These are phyloP conservation scores for Reticulitermes lucifugus DNA, from an alignment of 2,888 invertebrate species.

Conservation along the genomic window DNA sequence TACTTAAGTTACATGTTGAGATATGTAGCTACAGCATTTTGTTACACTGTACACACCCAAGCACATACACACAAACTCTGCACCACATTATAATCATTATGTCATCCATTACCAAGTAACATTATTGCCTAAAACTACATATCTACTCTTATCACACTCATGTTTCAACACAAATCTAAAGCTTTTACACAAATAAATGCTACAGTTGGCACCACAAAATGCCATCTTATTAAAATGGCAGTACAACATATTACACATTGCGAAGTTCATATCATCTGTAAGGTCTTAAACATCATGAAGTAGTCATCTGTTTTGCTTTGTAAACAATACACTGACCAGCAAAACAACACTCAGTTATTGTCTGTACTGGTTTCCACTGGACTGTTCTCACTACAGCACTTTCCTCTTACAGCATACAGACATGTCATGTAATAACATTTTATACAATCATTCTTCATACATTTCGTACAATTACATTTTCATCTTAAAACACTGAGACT, in stretches of 20 bases:
- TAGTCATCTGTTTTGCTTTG: slow-evolving; percentile 1
- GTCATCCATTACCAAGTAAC: not conserved
- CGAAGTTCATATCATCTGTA: not conserved
- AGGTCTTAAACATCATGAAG: not conserved
- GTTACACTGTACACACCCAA: not conserved
- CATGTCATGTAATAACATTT: not conserved
- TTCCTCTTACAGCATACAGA: not conserved
- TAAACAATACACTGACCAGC: not conserved
- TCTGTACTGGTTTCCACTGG: not conserved
- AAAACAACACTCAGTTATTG: not conserved
- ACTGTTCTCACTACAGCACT: not conserved
- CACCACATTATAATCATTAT: not conserved
- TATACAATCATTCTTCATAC: not conserved
- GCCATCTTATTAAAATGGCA: not conserved
- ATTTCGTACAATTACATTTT: not conserved
- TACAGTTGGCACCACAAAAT: not conserved
- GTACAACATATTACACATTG: not conserved
- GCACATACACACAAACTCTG: not conserved
- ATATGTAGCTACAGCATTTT: not conserved
- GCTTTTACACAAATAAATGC: not conserved
- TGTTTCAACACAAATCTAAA: not conserved
- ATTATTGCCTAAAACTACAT: not conserved
- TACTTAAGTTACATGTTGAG: not conserved
- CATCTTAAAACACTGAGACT: not conserved
- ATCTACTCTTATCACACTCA: not conserved